phyloP scores from a whole-genome alignment of 2,888 invertebrate species.

The Papilio gigon region DNA sequence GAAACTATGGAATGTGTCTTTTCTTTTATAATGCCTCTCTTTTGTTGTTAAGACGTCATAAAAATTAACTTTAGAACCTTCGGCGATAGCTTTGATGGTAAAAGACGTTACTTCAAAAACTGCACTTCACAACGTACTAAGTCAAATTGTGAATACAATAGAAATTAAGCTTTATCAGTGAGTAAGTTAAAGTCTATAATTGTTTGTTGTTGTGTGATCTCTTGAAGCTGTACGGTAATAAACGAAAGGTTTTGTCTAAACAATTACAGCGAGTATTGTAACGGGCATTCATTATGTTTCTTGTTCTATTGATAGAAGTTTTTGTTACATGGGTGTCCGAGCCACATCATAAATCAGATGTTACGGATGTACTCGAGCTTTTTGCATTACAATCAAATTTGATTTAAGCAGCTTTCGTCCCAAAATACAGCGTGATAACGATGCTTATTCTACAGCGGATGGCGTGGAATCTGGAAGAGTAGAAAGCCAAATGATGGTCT shows the following conservation, averaged over 20 bases:
- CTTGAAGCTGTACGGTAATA: slow-evolving; percentile 47
- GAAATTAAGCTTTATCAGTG: slow-evolving; percentile 42
- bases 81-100: slow-evolving; percentile 77
- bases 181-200: slow-evolving; percentile 48
- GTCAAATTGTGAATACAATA: not conserved
- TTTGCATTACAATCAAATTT: slow-evolving; percentile 44
- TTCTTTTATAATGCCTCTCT: slow-evolving; percentile 66
- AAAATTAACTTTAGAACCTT: slow-evolving; percentile 76
- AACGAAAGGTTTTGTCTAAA: slow-evolving; percentile 73
- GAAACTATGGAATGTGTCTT: slow-evolving; percentile 67
- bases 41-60: slow-evolving; percentile 75
- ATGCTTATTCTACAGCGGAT: not conserved
- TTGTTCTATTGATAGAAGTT: slow-evolving; percentile 76
- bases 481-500: slow-evolving; percentile 64
- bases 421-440: slow-evolving; percentile 44
- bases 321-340: slow-evolving; percentile 77
- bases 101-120: slow-evolving; percentile 59
- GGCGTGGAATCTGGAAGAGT: slow-evolving; percentile 6
- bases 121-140: slow-evolving; percentile 47
- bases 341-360: slow-evolving; percentile 80
- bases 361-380: slow-evolving; percentile 56
- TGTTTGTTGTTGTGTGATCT: slow-evolving; percentile 34
- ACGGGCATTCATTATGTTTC: slow-evolving; percentile 76
- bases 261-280: slow-evolving; percentile 79
- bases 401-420: slow-evolving; percentile 49